These are phyloP conservation scores for Sebastes umbrosus DNA, from an alignment of 2,797 vertebrate genomes.

Conservation along the genomic window DNA sequence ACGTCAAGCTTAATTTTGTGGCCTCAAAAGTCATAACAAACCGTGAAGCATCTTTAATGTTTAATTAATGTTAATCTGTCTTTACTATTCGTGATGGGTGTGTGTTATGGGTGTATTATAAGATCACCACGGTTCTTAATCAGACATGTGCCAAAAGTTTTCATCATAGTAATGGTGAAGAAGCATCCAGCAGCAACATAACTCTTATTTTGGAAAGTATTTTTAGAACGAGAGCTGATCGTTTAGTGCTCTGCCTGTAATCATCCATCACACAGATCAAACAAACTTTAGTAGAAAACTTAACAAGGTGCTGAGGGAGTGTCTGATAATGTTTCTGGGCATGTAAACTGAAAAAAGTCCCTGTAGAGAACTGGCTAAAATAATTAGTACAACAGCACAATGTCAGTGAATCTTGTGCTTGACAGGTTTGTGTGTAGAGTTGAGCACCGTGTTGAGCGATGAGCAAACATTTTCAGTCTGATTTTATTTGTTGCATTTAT, in stretches of 20 bases:
- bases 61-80: not conserved
- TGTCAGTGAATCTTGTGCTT: not conserved
- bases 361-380: not conserved
- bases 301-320: not conserved
- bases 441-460: too few species aligned
- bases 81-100: not conserved
- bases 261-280: constrained; percentile 10
- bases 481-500: not conserved
- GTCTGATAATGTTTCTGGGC: not conserved
- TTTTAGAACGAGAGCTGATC: constrained; percentile 3
- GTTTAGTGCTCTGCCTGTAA: not conserved
- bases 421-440: too few species aligned
- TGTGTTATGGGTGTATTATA: not conserved
- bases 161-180: not conserved
- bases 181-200: not conserved
- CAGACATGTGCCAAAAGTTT: not conserved
- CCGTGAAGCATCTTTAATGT: not conserved
- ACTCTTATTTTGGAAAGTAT: not conserved
- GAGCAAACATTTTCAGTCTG: not conserved
- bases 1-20: not conserved
- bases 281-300: not conserved
- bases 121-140: not conserved
- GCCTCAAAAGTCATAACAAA: not conserved
- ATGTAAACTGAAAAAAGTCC: not conserved
- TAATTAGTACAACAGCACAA: not conserved